A percentile compares a stretch with the other conserved stretches of the same genome.
Conservation (phyloP, 30 jellyfish, hydroid and myxozoan genomes). For the Rhopilema esculentum region DNA sequence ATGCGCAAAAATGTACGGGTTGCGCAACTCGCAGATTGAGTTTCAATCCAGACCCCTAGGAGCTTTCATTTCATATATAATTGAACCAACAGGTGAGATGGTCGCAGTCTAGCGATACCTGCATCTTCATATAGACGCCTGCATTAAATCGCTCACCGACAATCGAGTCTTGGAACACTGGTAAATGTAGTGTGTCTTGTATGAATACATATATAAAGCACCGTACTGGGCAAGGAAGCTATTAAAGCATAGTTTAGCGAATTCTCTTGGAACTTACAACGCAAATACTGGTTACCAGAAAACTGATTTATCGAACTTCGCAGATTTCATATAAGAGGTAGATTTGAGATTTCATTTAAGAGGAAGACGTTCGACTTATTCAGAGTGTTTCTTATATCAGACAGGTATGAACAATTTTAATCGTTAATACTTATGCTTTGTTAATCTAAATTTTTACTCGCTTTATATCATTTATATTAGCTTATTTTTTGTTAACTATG, state of each 20-base stretch:
- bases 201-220: not conserved
- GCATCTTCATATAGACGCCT: constrained; percentile 47
- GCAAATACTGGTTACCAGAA: not conserved
- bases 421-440: not conserved
- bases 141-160: constrained; percentile 27
- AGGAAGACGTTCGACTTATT: not conserved
- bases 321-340: too few relatives aligned
- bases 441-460: not conserved
- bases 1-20: not conserved
- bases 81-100: not conserved
- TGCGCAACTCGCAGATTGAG: not conserved
- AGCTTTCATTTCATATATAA: not conserved
- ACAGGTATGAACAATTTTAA: not conserved
- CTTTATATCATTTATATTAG: not conserved
- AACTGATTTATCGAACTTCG: not conserved
- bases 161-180: constrained; percentile 35
- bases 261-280: not conserved
- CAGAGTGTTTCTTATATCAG: not conserved
- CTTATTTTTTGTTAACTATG: too few relatives aligned
- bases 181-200: not conserved
- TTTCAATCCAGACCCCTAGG: not conserved
- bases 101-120: constrained; percentile 20
- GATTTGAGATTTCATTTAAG: not conserved
- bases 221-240: not conserved
- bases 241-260: not conserved